A percentile compares a stretch with the other conserved stretches of the same genome.
Conservation (phyloP, 1,140 invertebrate genomes). For the Eurosta solidaginis region DNA sequence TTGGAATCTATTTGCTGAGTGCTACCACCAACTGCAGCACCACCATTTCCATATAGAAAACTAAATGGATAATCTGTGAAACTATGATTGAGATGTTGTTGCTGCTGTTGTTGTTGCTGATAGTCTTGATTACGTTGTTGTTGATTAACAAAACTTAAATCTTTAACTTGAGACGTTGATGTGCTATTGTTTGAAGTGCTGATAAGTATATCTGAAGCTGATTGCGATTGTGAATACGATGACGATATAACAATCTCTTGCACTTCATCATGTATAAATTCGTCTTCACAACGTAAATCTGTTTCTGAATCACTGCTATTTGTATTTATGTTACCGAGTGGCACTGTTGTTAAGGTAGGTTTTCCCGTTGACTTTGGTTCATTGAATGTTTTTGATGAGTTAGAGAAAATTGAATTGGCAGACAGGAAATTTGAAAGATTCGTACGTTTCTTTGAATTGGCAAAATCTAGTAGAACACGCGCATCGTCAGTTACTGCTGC, state of each 20-base stretch:
- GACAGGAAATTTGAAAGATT: conserved; percentile 43
- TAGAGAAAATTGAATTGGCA: conserved; percentile 51
- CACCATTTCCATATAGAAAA: conserved; percentile 34
- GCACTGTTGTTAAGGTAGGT: background rate
- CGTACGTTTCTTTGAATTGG: conserved; percentile 45
- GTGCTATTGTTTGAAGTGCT: background rate
- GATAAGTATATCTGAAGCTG: conserved; percentile 31
- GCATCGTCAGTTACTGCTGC: conserved; percentile 47
- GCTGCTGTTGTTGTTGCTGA: conserved; percentile 38
- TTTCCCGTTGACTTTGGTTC: background rate
- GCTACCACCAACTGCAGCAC: background rate
- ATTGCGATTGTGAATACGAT: conserved; percentile 44
- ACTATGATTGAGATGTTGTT: conserved; percentile 7
- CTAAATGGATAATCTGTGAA: conserved; percentile 37
- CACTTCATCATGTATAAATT: conserved; percentile 47
- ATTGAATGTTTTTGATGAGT: conserved; percentile 16
- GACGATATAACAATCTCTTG: conserved; percentile 56
- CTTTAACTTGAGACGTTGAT: background rate
- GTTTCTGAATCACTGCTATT: background rate
- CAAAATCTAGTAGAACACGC: conserved; percentile 51
- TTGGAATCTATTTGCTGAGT: background rate
- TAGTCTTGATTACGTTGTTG: conserved; percentile 38
- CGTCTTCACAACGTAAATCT: conserved; percentile 39
- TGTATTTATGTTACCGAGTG: background rate
- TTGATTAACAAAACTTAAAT: conserved; percentile 36